Evolutionary conservation across 2,797 vertebrate species (phyloP), one percentile per base, ranked within the genome.

Genomic region (Tarsius wallacei): DNA sequence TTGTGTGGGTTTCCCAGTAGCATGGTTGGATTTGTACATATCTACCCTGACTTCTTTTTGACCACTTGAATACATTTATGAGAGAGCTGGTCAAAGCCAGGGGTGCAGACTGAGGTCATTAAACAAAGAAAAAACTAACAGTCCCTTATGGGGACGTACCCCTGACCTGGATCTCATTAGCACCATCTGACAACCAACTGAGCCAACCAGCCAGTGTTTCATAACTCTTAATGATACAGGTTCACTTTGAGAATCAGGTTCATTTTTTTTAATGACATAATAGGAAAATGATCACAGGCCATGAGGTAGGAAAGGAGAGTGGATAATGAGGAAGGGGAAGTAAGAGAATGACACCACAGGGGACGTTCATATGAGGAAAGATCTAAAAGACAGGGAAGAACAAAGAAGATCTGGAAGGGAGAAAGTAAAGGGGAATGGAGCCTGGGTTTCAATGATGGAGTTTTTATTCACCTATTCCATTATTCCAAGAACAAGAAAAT

Each of bases 101-200:
- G 97, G 97, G 93, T 94, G 66, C 70, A 81, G 87, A 95, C 68
- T 94, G 95, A 96, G 86, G 90, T 95, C 93, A 96, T 97, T 96
- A 97, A 97, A 97, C 87, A 97, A 97, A 97, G 97, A 70, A 94
- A 97, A 93, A 96, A 89, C 93, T 88, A 97, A 96, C 87, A 95
- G 97, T 97, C 94, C 97, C 89, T 96, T 96, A 90, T 90, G 94
- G 95, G 93, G 97, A 97, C 5, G 51, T 86, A 93, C 85, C 97
- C 97, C 97, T 97, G 98, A 98, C 97, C 98, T 96, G 96, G 96
- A 96, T 97, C 96, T 98, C 98, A 98, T 98, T 98, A 98, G 97
- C 97, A 97, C 97, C 96, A 97, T 95, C 94, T 94, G 97, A 97
- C 97, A 94, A 96, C 97, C 97, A 96, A 96, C 97, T 86, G 96